phyloP scores from a whole-genome alignment of 2,113 vertebrate species.

The Trematomus loennbergii region DNA sequence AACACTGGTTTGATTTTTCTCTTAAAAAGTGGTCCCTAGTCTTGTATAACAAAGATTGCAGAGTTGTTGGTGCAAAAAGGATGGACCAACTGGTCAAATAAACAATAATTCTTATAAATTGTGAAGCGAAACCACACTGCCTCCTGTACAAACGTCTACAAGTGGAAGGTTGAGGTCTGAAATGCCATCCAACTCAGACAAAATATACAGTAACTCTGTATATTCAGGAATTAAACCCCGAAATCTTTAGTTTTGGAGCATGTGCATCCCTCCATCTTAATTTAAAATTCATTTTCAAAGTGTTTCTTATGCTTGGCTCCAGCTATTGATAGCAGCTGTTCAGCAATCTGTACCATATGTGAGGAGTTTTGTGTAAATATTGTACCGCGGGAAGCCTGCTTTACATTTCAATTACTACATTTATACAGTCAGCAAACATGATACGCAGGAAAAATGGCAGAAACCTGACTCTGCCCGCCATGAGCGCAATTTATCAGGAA shows the following conservation, averaged over 20 bases:
- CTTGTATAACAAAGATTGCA: not conserved
- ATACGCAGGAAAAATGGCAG: slow-evolving; percentile 67
- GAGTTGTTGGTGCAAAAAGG: not conserved
- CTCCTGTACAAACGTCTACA: not conserved
- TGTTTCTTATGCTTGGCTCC: slow-evolving; percentile 63
- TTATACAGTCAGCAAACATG: slow-evolving; percentile 76
- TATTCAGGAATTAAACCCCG: slow-evolving; percentile 31
- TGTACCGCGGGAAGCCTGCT: slow-evolving; percentile 74
- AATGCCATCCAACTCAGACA: not conserved
- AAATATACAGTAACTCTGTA: slow-evolving; percentile 43
- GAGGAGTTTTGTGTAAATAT: slow-evolving; percentile 79
- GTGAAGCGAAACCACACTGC: not conserved
- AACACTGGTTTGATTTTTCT: too few relatives aligned
- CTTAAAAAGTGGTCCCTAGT: too few relatives aligned
- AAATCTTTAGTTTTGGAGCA: slow-evolving; percentile 53
- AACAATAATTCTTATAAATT: not conserved
- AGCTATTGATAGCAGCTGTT: slow-evolving; percentile 79
- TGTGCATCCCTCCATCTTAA: slow-evolving; percentile 67
- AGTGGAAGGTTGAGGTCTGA: slow-evolving; percentile 10
- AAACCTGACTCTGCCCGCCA: slow-evolving; percentile 62
- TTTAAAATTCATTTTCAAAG: slow-evolving; percentile 79
- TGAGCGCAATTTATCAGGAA: slow-evolving; percentile 63
- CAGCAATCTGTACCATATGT: slow-evolving; percentile 78
- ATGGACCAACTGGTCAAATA: slow-evolving; percentile 3
- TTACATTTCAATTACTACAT: slow-evolving; percentile 80